Conservation (phyloP, 1,140 invertebrate species). For the Glossosoma conforme region DNA sequence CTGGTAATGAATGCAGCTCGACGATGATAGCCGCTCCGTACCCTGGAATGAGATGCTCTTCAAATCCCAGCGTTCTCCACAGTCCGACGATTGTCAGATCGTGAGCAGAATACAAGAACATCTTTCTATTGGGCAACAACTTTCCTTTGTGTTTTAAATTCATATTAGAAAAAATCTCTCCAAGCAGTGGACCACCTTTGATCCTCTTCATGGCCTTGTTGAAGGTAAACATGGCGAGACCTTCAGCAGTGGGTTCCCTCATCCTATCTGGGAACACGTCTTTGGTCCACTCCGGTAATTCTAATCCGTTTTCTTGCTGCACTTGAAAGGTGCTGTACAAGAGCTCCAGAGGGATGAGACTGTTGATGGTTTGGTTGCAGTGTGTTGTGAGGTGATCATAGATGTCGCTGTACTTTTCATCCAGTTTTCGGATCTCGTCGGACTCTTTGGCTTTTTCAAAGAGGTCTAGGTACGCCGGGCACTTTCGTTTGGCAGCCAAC, state of each 20-base stretch:
- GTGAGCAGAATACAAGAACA: constrained; percentile 65
- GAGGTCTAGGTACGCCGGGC: constrained; percentile 56
- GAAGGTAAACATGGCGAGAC: constrained; percentile 66
- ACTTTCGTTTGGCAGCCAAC: constrained; percentile 59
- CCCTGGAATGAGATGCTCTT: constrained; percentile 59
- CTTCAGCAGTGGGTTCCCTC: constrained; percentile 58
- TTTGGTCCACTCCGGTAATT: constrained; percentile 67
- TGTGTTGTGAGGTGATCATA: constrained; percentile 60
- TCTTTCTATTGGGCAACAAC: constrained; percentile 41
- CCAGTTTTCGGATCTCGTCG: constrained; percentile 50
- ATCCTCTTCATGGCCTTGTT: constrained; percentile 65
- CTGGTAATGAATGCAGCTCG: constrained; percentile 55
- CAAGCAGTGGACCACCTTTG: constrained; percentile 59
- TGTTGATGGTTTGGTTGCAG: constrained; percentile 61
- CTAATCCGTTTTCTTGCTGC: constrained; percentile 60
- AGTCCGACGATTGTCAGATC: constrained; percentile 69
- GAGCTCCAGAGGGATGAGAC: constrained; percentile 63
- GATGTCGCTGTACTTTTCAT: constrained; percentile 54
- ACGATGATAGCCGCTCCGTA: constrained; percentile 65
- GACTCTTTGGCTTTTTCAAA: constrained; percentile 52
- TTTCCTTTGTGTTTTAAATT: constrained; percentile 36
- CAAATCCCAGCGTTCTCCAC: constrained; percentile 62
- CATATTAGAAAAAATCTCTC: constrained; percentile 44
- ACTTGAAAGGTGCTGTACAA: constrained; percentile 70
- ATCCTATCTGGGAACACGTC: constrained; percentile 66